Percentiles rank a stretch among this genome's conserved stretches.
Evolutionary conservation across 2,797 vertebrate genomes (phyloP).

Genomic region (Clarias pachynema): DNA sequence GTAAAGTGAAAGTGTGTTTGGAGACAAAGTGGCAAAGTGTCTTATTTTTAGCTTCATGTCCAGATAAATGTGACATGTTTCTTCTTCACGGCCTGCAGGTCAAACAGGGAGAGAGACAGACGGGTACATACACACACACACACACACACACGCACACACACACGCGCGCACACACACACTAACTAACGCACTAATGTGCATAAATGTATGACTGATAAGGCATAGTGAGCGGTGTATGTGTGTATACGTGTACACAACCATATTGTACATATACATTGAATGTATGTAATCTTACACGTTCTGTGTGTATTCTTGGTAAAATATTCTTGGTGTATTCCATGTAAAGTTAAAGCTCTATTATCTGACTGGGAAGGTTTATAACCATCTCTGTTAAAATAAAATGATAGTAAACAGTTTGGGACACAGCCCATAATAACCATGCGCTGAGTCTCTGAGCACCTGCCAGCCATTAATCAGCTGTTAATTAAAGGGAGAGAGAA

Average conservation of each 20-base stretch:
- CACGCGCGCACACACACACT: neutral
- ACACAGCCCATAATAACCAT: neutral
- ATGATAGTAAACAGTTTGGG: neutral
- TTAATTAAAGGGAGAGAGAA: slow-evolving; percentile 30
- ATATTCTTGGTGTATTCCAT: no score
- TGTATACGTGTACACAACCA: neutral
- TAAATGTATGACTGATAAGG: neutral
- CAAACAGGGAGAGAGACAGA: neutral
- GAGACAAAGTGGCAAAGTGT: slow-evolving; percentile 42
- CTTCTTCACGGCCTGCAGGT: slow-evolving; percentile 55
- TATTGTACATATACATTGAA: no score
- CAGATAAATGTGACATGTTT: slow-evolving; percentile 69
- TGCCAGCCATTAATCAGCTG: slow-evolving; percentile 24
- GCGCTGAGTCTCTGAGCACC: neutral
- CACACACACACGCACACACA: neutral
- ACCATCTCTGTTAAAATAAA: slow-evolving; percentile 17
- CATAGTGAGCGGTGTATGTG: neutral
- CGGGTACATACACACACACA: neutral
- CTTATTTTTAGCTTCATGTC: slow-evolving; percentile 72
- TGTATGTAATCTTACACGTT: neutral
- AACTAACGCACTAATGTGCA: neutral
- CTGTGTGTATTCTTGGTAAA: neutral
- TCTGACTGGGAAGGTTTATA: neutral
- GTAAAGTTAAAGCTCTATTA: neutral
- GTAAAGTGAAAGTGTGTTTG: slow-evolving; percentile 23